Evolutionary conservation across 2,888 invertebrate genomes (phyloP).

Genomic region (Orchestes rusci): DNA sequence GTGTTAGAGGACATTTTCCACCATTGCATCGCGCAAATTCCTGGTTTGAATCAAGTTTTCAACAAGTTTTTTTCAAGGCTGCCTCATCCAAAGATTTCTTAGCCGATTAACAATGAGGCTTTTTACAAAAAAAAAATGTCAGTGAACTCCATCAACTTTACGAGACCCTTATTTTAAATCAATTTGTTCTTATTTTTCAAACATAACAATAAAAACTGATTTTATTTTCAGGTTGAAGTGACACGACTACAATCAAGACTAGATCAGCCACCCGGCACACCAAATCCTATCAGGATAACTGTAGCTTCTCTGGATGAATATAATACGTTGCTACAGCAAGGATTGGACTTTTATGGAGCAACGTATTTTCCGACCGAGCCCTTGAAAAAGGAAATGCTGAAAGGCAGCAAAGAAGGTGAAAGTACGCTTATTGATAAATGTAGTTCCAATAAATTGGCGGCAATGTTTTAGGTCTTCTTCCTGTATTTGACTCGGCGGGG

Average conservation of each 20-base stretch:
- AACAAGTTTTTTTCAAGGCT: too few species aligned
- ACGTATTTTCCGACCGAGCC: constrained; percentile 82
- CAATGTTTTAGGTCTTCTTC: constrained; percentile 42
- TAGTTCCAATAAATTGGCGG: not conserved
- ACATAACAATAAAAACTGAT: not conserved
- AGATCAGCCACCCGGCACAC: constrained; percentile 53
- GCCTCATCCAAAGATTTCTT: too few species aligned
- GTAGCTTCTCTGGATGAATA: constrained; percentile 70
- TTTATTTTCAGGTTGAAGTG: constrained; percentile 54
- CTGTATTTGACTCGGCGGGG: constrained; percentile 81
- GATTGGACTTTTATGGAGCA: constrained; percentile 80
- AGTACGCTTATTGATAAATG: not conserved
- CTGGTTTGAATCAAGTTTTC: too few species aligned
- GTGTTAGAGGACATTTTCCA: too few species aligned
- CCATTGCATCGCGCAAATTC: too few species aligned
- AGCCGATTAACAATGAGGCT: too few species aligned
- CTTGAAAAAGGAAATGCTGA: constrained; percentile 51
- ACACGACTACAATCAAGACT: constrained; percentile 51
- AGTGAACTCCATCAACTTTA: too few species aligned
- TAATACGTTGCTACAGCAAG: constrained; percentile 72
- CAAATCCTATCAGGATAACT: constrained; percentile 63
- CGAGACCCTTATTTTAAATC: too few species aligned
- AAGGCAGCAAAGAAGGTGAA: constrained; percentile 46
- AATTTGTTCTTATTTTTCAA: too few species aligned
- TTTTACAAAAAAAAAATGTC: too few species aligned